Evolutionary conservation across 1,140 invertebrate genomes (phyloP), one percentile per base, ranked within the genome.

Genomic region (Eumaeus atala): DNA sequence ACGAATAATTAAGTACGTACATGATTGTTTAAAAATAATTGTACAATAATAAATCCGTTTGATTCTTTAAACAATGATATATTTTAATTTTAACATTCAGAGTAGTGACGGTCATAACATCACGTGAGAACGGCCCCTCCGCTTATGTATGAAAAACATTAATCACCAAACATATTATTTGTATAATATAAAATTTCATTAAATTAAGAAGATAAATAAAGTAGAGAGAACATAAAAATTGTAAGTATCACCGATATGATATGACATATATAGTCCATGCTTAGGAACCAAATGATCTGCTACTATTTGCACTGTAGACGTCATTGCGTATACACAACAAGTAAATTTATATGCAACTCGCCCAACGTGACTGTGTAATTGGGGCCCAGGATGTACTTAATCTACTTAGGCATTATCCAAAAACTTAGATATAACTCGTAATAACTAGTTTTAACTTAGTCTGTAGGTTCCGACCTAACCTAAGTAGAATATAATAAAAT

Each of bases 151-250:
- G 3, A 9, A 14, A 16, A 12, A 16, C 44, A 21, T 56, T 60
- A 57, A 44, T 62, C 51, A 58, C 49, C 35, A 17, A 54, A 53
- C 51, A 42, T 14, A 50, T 51, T 48, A 33, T 51, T 53, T 33
- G 17, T 48, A 52, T 36, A 51, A 51, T 52, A 38, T 52, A 21
- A 38, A 40, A 16, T 52, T 18, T 28, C 9, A 10, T 51, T 44
- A 35, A 21, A 47, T 53, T 44, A 42, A 12, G 14, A 44, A 44
- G 18, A 49, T 28, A 14, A 7, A 17, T 49, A 28, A 28, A 16
- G 17, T 16, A 44, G 14, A 44, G 40, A 44, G 17, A 44, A 2
- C 40, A 44, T 44, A 44, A 44, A 44, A 6, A 44, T 44, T 44
- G 40, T 44, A 44, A 44, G 40, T 44, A 44, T 44, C 40, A 44